Percentiles rank a stretch among this genome's conserved stretches.
phyloP scores from a whole-genome alignment of 2,797 vertebrate species.

The Darevskia nairensis region DNA sequence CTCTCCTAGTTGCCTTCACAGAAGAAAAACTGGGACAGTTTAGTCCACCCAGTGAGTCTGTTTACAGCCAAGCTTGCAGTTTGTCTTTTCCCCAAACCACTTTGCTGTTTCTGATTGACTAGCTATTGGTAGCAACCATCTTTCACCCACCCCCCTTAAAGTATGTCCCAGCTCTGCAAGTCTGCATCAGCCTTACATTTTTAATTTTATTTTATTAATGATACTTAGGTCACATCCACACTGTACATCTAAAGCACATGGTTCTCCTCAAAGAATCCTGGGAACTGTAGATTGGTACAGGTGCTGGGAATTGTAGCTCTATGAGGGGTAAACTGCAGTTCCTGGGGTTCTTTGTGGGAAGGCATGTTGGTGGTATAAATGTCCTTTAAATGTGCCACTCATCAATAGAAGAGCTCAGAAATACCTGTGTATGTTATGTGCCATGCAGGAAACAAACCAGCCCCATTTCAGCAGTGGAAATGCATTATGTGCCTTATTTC shows the following conservation, averaged over 20 bases:
- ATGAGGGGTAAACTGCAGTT: too few relatives aligned
- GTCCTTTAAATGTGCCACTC: neutral
- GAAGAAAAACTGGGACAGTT: neutral
- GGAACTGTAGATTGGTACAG: too few relatives aligned
- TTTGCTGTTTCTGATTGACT: neutral
- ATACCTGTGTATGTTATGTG: too few relatives aligned
- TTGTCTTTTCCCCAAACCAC: neutral
- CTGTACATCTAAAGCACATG: too few relatives aligned
- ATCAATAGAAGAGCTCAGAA: neutral
- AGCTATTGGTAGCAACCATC: neutral
- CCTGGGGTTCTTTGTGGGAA: too few relatives aligned
- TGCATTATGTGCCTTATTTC: neutral
- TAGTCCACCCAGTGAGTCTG: neutral
- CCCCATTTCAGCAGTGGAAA: neutral
- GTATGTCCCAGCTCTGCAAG: neutral
- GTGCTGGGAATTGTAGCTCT: too few relatives aligned
- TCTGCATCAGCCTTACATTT: neutral
- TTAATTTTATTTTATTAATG: neutral
- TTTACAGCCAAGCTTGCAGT: neutral
- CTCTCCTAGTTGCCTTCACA: neutral
- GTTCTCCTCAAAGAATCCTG: too few relatives aligned
- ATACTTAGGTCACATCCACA: neutral
- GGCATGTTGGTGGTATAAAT: too few relatives aligned
- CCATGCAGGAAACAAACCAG: neutral
- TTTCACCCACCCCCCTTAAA: neutral